These are phyloP conservation scores for Lutraria rhynchaena DNA, from an alignment of 1,140 invertebrate species.

Conservation along the genomic window DNA sequence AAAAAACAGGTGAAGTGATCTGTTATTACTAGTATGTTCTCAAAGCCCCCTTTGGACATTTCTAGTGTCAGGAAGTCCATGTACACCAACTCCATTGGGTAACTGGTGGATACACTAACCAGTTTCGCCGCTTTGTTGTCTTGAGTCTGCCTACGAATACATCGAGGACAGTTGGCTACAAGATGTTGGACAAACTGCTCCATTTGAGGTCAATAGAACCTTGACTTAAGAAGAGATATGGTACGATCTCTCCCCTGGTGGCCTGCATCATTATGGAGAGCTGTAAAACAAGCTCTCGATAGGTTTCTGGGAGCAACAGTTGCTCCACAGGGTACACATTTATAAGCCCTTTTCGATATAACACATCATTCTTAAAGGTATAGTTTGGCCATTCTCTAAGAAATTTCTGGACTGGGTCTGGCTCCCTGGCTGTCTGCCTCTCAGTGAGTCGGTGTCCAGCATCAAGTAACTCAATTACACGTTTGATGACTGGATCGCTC, in stretches of 20 bases:
- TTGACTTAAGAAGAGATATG: neutral
- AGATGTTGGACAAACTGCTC: neutral
- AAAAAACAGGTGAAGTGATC: constrained; percentile 57
- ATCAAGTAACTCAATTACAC: neutral
- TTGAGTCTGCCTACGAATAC: constrained; percentile 23
- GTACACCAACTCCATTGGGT: constrained; percentile 51
- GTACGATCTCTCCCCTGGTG: constrained; percentile 3
- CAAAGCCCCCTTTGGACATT: constrained; percentile 30
- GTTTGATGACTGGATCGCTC: neutral
- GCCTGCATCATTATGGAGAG: constrained; percentile 47
- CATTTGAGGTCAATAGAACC: constrained; percentile 52
- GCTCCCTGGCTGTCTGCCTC: neutral
- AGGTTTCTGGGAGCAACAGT: constrained; percentile 6
- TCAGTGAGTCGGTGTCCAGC: neutral
- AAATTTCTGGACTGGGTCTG: no score
- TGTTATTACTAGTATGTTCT: constrained; percentile 41
- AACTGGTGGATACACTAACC: neutral
- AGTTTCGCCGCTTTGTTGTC: neutral
- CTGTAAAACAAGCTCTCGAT: neutral
- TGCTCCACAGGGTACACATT: neutral
- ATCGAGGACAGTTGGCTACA: constrained; percentile 20
- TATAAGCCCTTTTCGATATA: constrained; percentile 11
- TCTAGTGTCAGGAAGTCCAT: constrained; percentile 56
- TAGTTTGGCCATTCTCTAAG: constrained; percentile 45
- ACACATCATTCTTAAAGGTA: constrained; percentile 34